Evolutionary conservation across 64 coral and sea anemone genomes (phyloP), one percentile per base, ranked within the genome.

Genomic region (Montipora efflorescens): DNA sequence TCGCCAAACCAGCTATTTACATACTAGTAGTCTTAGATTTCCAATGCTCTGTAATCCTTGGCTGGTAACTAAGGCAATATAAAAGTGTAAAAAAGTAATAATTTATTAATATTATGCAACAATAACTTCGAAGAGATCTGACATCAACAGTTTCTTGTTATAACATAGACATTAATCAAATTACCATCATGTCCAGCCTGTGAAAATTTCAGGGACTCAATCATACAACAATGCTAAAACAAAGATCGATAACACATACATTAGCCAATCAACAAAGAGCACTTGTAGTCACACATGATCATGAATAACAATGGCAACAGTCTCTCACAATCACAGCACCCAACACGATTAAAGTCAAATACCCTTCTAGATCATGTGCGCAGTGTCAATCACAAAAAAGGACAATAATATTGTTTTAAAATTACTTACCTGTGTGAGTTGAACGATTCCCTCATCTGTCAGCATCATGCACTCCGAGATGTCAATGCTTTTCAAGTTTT

Each of bases 391-490:
- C 36, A 36, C 36, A 36, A 36, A 36, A 36, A 36, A 0, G 36
- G 36, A 36, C 36, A 36, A 36, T 36, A 36, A 66, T 48, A 45
- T 2, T 11, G 61, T 18, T 67, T 16, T 10, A 4, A 1, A 5
- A 49, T 20, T 51, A 77, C 22, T 74, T 18, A 96, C 95, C 95
- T 94, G 91, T 71, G 87, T 74, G 5, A 96, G 87, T 4, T 79
- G 80, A 19, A 87, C 0, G 12, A 96, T 53, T 3, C 91, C 95
- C 36, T 83, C 48, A 75, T 96, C 88, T 47, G 95, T 96, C 15
- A 96, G 70, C 44, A 44, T 91, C 3, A 48, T 25, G 81, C 95
- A 96, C 19, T 87, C 95, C 46, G 95, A 96, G 18, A 96, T 85
- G 48, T 94, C 20, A 46, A 96, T 93, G 18, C 18, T 69, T 67